A percentile compares a stretch with the other conserved stretches of the same genome.
These are phyloP conservation scores for Galerucella pusilla DNA, from an alignment of 2,888 invertebrate species.

Conservation along the genomic window DNA sequence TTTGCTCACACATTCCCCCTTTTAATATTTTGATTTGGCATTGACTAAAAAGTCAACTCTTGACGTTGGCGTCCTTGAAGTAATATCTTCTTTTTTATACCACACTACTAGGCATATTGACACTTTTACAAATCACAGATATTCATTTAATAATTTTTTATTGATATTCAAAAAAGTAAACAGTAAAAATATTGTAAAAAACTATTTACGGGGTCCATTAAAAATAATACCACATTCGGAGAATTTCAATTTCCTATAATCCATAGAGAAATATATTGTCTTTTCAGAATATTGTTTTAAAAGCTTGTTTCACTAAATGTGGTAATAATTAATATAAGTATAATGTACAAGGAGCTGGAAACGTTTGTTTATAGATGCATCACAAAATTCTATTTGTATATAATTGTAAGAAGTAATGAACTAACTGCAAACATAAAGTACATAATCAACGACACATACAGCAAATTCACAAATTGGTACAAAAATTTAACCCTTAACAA, in stretches of 20 bases:
- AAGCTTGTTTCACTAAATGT: too few species aligned
- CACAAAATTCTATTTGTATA: background rate
- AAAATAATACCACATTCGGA: too few species aligned
- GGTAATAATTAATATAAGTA: too few species aligned
- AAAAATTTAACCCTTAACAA: constrained; percentile 10
- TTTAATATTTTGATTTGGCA: constrained; percentile 37
- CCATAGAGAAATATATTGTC: too few species aligned
- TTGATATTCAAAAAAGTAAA: too few species aligned
- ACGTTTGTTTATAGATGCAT: background rate
- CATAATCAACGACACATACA: background rate
- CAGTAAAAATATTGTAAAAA: too few species aligned
- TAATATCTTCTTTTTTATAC: constrained; percentile 16
- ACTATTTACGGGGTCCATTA: too few species aligned
- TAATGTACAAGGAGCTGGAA: background rate
- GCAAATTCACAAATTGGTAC: background rate
- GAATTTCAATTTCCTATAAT: background rate
- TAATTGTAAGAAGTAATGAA: background rate
- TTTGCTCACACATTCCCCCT: constrained; percentile 33
- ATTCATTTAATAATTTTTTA: too few species aligned
- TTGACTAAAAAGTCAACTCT: constrained; percentile 31
- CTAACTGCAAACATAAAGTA: background rate
- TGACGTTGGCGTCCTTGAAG: constrained; percentile 15
- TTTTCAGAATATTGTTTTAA: background rate
- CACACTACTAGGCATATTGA: background rate
- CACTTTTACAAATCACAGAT: too few species aligned